These are phyloP conservation scores for Spondyliosoma cantharus DNA, from an alignment of 2,797 vertebrate species.

Conservation along the genomic window DNA sequence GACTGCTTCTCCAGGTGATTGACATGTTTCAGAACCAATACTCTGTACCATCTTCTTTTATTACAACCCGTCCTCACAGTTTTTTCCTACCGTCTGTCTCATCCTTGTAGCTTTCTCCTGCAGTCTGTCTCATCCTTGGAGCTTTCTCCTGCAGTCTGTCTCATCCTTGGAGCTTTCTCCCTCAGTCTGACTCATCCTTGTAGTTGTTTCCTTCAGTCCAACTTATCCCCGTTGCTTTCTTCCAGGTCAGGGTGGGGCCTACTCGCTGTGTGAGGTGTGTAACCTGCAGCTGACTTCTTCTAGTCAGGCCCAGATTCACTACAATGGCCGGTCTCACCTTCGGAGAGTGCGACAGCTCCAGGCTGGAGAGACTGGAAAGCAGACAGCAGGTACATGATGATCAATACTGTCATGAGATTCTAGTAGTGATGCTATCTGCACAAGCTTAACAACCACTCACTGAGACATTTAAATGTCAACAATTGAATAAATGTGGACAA, in stretches of 20 bases:
- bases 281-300: conserved; percentile 77
- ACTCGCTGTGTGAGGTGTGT: conserved; percentile 74
- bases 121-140: no score
- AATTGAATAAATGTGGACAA: background rate
- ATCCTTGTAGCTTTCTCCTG: no score
- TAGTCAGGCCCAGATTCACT: conserved; percentile 76
- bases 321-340: conserved; percentile 77
- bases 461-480: background rate
- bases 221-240: conserved; percentile 3
- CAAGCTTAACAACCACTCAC: background rate
- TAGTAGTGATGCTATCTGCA: background rate
- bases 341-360: conserved; percentile 73
- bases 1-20: conserved; percentile 60
- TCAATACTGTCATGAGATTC: background rate
- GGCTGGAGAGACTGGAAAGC: conserved; percentile 57
- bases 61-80: background rate
- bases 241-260: conserved; percentile 57
- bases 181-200: no score
- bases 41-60: background rate
- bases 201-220: background rate
- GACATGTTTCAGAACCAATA: background rate
- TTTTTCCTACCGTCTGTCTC: background rate
- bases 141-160: no score
- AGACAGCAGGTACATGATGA: conserved; percentile 49
- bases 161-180: no score